Evolutionary conservation across 2,888 invertebrate species (phyloP), one percentile per base, ranked within the genome.

Genomic region (Athrips mouffetella): DNA sequence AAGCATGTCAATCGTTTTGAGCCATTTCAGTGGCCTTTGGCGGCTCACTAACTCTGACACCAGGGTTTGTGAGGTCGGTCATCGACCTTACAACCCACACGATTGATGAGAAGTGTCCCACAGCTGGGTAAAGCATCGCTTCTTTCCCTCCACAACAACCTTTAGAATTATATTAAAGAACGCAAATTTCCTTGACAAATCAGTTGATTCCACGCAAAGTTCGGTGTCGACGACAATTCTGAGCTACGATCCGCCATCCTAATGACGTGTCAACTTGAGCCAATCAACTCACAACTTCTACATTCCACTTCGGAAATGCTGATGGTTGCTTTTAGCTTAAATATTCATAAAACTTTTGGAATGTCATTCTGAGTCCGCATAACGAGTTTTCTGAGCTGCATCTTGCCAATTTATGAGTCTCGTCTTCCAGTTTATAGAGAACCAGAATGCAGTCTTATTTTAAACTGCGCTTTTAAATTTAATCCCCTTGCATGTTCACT

Each of bases 261-360:
- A 58, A 61, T 57, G 58, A 57, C 55, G 53, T 57, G 58, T 57
- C 58, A 53, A 49, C 57, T 54, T 45, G 48, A 48, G 51, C 53
- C 51, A 55, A 59, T 55, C 55, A 55, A 29, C 50, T 45, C 15
- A 29, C 21, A 37, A 37, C 37, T 37, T 37, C 18, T 37, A 21
- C 20, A 37, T 37, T 21, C 37, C 20, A 37, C 21, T 37, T 11
- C 37, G 21, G 5, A n/a, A 37, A 37, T 20, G 18, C 21, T 18
- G 20, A 37, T 11, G 20, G 20, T 37, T 37, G 37, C 37, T 37
- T 37, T 18, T 21, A n/a, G 21, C 41, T 15, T 27, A 15, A 27
- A 41, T 39, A 21, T 39, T 10, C 18, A 11, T 18, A 20, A 23
- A 15, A n/a, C n/a, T n/a, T n/a, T n/a, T n/a, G n/a, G n/a, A n/a